Conservation (phyloP, 2,888 invertebrate species). For the Netelia virgata region DNA sequence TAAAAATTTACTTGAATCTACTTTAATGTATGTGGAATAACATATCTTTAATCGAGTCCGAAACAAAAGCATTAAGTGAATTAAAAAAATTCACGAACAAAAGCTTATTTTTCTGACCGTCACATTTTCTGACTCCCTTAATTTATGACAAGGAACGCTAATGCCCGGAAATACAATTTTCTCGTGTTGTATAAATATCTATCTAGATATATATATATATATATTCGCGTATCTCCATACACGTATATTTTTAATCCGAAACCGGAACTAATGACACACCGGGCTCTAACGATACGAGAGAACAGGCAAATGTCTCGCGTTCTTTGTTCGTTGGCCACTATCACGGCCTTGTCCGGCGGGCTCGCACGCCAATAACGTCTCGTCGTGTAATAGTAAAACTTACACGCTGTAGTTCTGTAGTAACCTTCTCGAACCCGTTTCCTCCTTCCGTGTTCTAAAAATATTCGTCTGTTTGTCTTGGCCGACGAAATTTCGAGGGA, state of each 20-base stretch:
- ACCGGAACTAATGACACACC: too few species aligned
- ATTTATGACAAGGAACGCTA: background rate
- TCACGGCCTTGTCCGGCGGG: slow-evolving; percentile 34
- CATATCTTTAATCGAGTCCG: too few species aligned
- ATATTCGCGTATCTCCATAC: too few species aligned
- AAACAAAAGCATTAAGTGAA: too few species aligned
- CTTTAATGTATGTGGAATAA: too few species aligned
- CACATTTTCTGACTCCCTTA: too few species aligned
- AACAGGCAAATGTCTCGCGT: background rate
- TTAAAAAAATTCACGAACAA: background rate
- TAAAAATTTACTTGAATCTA: background rate
- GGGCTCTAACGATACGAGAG: too few species aligned
- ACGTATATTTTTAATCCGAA: too few species aligned
- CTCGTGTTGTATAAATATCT: too few species aligned
- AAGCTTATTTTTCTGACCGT: background rate
- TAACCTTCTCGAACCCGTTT: slow-evolving; percentile 64
- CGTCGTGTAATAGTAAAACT: background rate
- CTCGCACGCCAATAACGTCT: background rate
- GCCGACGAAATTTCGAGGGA: background rate
- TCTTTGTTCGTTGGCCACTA: slow-evolving; percentile 12
- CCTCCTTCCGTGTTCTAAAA: slow-evolving; percentile 78
- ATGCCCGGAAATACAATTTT: background rate
- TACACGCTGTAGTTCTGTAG: slow-evolving; percentile 1
- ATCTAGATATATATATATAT: too few species aligned
- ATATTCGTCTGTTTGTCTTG: slow-evolving; percentile 68